Evolutionary conservation across 1,140 invertebrate genomes (phyloP).

Genomic region (Leucophenga varia): DNA sequence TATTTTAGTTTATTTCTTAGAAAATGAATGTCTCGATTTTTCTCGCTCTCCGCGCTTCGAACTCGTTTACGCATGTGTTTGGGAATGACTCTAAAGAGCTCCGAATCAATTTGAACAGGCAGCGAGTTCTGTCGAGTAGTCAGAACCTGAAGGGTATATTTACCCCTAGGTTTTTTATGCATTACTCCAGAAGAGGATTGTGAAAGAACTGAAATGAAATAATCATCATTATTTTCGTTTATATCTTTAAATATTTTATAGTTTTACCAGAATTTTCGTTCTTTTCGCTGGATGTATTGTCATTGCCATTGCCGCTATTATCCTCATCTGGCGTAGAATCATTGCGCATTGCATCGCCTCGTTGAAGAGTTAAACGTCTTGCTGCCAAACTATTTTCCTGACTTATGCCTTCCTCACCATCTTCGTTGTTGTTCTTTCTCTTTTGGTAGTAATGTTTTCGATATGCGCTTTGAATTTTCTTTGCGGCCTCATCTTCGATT

Average conservation of each 20-base stretch:
- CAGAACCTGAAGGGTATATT: no score
- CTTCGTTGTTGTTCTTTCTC: conserved; percentile 19
- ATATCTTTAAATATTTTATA: no score
- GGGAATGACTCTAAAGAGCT: conserved; percentile 45
- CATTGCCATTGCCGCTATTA: conserved; percentile 19
- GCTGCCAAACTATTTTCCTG: conserved; percentile 36
- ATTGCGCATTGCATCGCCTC: conserved; percentile 46
- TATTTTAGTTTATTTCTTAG: no score
- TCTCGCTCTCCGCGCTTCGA: conserved; percentile 49
- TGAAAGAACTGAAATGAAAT: no score
- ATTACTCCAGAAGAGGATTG: no score
- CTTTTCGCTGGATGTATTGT: background rate
- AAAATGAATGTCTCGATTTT: no score
- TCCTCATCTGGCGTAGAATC: conserved; percentile 49
- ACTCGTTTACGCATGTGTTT: conserved; percentile 47
- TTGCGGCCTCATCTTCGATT: conserved; percentile 45
- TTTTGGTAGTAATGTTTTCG: conserved; percentile 14
- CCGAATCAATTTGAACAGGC: conserved; percentile 54
- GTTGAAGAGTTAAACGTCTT: conserved; percentile 41
- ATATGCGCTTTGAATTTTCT: conserved; percentile 37
- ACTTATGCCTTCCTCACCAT: conserved; percentile 17
- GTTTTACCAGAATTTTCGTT: no score
- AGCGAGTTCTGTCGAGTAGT: conserved; percentile 54
- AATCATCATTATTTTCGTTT: no score
- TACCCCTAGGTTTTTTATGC: no score